A percentile compares a stretch with the other conserved stretches of the same genome.
These are phyloP conservation scores for Vanessa cardui DNA, from an alignment of 2,888 invertebrate species.

Conservation along the genomic window DNA sequence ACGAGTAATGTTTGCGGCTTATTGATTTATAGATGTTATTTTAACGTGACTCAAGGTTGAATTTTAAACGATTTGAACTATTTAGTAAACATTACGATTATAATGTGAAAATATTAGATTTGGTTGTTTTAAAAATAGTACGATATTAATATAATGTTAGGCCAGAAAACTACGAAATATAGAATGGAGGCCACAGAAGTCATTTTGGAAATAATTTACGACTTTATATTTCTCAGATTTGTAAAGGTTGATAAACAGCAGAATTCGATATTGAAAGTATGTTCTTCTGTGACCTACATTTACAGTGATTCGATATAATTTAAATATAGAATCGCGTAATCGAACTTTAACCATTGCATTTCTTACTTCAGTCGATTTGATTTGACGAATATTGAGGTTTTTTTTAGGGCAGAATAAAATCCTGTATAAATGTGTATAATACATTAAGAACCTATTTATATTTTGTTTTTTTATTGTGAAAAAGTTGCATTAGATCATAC, in stretches of 20 bases:
- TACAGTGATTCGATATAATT: background rate
- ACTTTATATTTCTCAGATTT: constrained; percentile 9
- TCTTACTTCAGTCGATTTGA: too few relatives aligned
- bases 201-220: constrained; percentile 25
- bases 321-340: background rate
- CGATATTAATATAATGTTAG: constrained; percentile 17
- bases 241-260: constrained; percentile 18
- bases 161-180: constrained; percentile 15
- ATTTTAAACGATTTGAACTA: constrained; percentile 25
- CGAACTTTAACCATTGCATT: background rate
- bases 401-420: too few relatives aligned
- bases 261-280: constrained; percentile 18
- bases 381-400: too few relatives aligned
- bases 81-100: background rate
- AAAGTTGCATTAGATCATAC: background rate
- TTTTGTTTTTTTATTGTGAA: background rate
- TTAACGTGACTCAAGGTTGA: constrained; percentile 35
- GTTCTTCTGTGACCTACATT: constrained; percentile 13
- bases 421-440: too few relatives aligned
- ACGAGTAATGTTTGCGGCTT: constrained; percentile 42
- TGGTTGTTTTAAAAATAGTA: background rate
- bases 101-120: background rate
- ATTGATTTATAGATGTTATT: constrained; percentile 42
- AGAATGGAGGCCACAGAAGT: constrained; percentile 15
- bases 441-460: too few relatives aligned